A percentile compares a stretch with the other conserved stretches of the same genome.
phyloP scores from a whole-genome alignment of 2,113 vertebrate species.

The Alethe castanea region DNA sequence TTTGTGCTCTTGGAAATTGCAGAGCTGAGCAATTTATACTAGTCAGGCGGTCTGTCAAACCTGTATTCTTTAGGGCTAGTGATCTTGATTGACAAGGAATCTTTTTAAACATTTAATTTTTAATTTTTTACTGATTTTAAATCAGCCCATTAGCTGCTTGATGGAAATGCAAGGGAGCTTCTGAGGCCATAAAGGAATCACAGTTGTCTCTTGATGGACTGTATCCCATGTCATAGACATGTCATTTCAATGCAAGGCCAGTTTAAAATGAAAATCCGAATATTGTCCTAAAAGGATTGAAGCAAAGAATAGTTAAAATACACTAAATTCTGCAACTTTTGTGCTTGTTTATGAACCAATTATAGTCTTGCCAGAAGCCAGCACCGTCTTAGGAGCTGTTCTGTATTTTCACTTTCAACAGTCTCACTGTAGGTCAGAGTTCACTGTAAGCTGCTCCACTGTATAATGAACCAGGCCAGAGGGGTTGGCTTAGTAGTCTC shows the following conservation, averaged over 20 bases:
- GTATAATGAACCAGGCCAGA: slow-evolving; percentile 54
- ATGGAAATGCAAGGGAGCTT: not conserved
- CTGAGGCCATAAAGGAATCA: not conserved
- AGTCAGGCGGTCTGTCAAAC: not conserved
- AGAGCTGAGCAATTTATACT: not conserved
- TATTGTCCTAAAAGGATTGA: not conserved
- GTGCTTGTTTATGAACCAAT: not conserved
- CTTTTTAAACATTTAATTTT: not conserved
- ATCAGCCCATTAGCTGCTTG: not conserved
- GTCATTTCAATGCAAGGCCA: not conserved
- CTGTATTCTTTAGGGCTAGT: not conserved
- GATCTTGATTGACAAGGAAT: not conserved
- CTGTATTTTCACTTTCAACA: not conserved
- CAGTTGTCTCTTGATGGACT: not conserved
- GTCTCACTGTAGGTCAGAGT: slow-evolving; percentile 40
- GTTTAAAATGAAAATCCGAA: not conserved
- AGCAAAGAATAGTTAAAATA: not conserved
- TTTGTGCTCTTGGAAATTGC: not conserved
- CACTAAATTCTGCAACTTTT: not conserved
- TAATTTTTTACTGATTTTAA: not conserved
- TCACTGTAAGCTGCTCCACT: slow-evolving; percentile 1
- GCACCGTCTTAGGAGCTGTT: not conserved
- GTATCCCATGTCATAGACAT: not conserved
- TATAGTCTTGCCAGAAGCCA: not conserved
- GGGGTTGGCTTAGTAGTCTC: slow-evolving; percentile 37